A percentile compares a stretch with the other conserved stretches of the same genome.
These are phyloP conservation scores for Cynoglossus semilaevis DNA, from an alignment of 2,113 vertebrate species.

Conservation along the genomic window DNA sequence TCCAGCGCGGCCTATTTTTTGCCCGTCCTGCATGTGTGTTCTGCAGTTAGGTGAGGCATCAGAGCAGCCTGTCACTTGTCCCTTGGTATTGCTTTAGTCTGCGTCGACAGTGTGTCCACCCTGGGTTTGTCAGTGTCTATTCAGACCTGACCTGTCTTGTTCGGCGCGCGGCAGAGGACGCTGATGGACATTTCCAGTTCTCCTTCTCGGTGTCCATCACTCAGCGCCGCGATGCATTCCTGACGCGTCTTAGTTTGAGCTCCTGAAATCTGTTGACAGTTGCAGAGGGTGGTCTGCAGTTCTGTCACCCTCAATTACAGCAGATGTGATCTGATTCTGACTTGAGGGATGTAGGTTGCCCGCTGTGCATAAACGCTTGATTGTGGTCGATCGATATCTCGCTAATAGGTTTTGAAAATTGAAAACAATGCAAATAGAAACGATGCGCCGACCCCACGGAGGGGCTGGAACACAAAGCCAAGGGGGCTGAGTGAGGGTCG, in stretches of 20 bases:
- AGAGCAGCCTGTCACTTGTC: slow-evolving; percentile 75
- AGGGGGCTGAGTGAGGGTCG: slow-evolving; percentile 66
- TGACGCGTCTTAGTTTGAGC: slow-evolving; percentile 71
- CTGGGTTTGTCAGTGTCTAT: slow-evolving; percentile 78
- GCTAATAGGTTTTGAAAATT: slow-evolving; percentile 73
- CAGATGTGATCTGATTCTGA: slow-evolving; percentile 67
- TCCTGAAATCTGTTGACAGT: slow-evolving; percentile 79
- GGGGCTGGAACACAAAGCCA: slow-evolving; percentile 61
- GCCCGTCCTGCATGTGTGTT: not conserved
- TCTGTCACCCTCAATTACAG: slow-evolving; percentile 73
- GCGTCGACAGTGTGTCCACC: slow-evolving; percentile 76
- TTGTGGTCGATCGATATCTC: slow-evolving; percentile 72
- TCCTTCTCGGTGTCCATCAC: slow-evolving; percentile 76
- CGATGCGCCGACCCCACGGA: slow-evolving; percentile 51
- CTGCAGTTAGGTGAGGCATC: slow-evolving; percentile 68
- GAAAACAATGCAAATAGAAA: slow-evolving; percentile 69
- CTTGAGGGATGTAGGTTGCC: slow-evolving; percentile 68
- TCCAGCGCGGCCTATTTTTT: not conserved
- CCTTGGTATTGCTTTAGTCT: slow-evolving; percentile 68
- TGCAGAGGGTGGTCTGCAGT: slow-evolving; percentile 79
- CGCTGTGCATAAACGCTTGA: slow-evolving; percentile 75
- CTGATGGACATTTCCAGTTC: slow-evolving; percentile 79
- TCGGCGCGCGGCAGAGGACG: slow-evolving; percentile 60
- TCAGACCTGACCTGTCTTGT: slow-evolving; percentile 76
- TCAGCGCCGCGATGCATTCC: slow-evolving; percentile 53